Evolutionary conservation across 2,113 vertebrate species (phyloP), one percentile per base, ranked within the genome.

Genomic region (Engraulis encrasicolus): DNA sequence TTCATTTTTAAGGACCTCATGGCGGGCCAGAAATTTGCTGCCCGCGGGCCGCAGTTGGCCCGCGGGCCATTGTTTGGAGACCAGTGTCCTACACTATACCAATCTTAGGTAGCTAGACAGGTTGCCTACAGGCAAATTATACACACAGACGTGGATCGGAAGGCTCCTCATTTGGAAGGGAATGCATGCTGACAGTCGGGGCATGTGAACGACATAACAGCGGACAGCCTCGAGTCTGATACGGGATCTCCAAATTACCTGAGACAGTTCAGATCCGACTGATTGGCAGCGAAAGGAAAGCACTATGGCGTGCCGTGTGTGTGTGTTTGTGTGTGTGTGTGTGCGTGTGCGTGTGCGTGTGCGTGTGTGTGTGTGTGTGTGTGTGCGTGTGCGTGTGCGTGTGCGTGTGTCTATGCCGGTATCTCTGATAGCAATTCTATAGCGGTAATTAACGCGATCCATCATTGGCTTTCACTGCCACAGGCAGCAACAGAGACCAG

Each of bases 181-280:
- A 74, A 74, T 74, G 27, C 2, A 74, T 74, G 31, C 27, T 74
- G 66, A 74, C 66, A 74, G 66, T 17, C 34, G 27, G 23, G 31
- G 66, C 66, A 2, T 74, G 4, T 74, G 66, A 34, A 15, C 31
- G 66, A 74, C 66, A 74, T 74, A 31, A 34, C 27, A 74, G 31
- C 34, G 23, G 27, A 74, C 66, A 74, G 66, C 66, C 31, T 74
- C 12, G 66, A 74, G 66, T 74, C 27, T 74, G 66, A 74, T 15
- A 74, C 5, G 12, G 66, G 66, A 74, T 74, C 66, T 74, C 66
- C 66, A 74, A 74, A 74, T 74, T 34, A 15, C 66, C 66, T 36
- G 27, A 31, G 66, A 74, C 66, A 74, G 34, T 27, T 74, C 66
- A 34, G 15, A 74, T 23, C 66, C n/a, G n/a, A n/a, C n/a, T 15